These are phyloP conservation scores for Drosophila phalerata DNA, from an alignment of 2,888 invertebrate species.

Conservation along the genomic window DNA sequence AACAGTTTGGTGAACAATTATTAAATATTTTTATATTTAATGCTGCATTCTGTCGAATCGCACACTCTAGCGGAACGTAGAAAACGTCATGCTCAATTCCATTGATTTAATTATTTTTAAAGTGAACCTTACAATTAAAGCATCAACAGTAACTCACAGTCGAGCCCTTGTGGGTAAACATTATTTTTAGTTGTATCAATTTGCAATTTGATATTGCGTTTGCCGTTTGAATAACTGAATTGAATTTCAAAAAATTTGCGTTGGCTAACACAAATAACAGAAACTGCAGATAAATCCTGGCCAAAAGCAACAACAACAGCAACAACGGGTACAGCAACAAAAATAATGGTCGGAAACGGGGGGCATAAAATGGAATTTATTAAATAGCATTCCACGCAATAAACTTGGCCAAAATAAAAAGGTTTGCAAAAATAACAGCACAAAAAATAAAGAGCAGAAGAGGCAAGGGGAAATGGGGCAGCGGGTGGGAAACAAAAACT, in stretches of 20 bases:
- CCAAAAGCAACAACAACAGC: constrained; percentile 14
- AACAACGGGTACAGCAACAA: constrained; percentile 7
- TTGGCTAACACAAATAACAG: constrained; percentile 54
- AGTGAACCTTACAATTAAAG: no score
- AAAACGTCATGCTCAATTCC: background rate
- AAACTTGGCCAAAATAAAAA: constrained; percentile 63
- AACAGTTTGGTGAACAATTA: no score
- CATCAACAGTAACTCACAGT: constrained; percentile 6
- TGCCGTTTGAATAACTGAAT: constrained; percentile 65
- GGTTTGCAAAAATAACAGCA: constrained; percentile 42
- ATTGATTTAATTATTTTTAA: background rate
- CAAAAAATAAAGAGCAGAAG: constrained; percentile 18
- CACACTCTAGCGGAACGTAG: no score
- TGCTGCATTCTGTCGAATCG: no score
- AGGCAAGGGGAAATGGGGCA: background rate
- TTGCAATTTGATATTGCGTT: constrained; percentile 46
- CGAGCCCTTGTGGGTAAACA: constrained; percentile 1
- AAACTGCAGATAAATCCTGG: constrained; percentile 67
- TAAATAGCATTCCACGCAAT: constrained; percentile 79
- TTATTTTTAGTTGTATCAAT: constrained; percentile 33
- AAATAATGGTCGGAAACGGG: constrained; percentile 6
- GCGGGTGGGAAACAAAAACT: constrained; percentile 9
- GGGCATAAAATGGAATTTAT: constrained; percentile 74
- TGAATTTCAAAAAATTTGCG: constrained; percentile 75
- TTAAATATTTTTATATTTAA: no score